These are phyloP conservation scores for Leptoteleia sp. DNA, from an alignment of 1,140 invertebrate species.

Conservation along the genomic window DNA sequence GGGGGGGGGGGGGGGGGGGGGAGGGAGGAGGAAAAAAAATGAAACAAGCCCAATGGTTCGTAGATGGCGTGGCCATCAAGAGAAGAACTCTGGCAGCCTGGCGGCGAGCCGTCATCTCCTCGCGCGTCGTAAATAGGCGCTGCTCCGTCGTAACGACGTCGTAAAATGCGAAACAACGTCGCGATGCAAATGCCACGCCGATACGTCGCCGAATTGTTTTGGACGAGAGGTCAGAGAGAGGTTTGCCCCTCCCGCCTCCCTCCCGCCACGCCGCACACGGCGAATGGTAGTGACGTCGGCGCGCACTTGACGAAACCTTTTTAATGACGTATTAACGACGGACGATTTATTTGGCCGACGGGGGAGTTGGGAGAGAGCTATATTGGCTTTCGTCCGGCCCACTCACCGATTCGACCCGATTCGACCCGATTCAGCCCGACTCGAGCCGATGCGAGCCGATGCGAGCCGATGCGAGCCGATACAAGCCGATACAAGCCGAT, in stretches of 20 bases:
- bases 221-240: neutral
- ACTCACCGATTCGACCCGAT: neutral
- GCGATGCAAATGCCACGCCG: constrained; percentile 43
- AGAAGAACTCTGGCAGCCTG: too few species aligned
- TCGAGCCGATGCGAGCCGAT: too few species aligned
- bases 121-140: constrained; percentile 37
- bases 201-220: constrained; percentile 40
- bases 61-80: constrained; percentile 17
- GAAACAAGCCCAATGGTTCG: neutral
- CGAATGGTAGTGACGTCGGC: too few species aligned
- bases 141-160: constrained; percentile 42
- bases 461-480: too few species aligned
- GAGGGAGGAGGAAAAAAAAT: too few species aligned
- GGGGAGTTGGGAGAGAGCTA: too few species aligned
- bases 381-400: neutral
- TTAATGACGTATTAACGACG: constrained; percentile 49
- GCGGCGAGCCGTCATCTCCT: constrained; percentile 11
- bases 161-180: constrained; percentile 45
- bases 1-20: too few species aligned
- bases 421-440: neutral
- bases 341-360: constrained; percentile 30
- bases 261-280: neutral
- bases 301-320: constrained; percentile 45
- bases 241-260: neutral
- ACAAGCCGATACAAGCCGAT: too few species aligned